Conservation (phyloP, 2,113 vertebrate genomes). For the Rhodinocichla rosea region DNA sequence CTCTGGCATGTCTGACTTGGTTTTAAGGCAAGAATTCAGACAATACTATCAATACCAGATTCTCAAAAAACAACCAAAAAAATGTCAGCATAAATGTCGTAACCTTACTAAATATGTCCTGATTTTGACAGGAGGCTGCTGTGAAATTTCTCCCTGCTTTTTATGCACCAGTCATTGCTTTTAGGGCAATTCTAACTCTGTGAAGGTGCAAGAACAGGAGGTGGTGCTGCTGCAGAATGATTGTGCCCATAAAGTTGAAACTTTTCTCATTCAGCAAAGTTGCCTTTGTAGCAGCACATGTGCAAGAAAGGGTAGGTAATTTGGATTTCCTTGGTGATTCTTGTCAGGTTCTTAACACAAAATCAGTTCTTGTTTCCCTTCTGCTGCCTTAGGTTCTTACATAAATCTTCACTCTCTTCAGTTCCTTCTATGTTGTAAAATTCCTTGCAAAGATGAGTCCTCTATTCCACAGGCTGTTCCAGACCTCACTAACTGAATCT, state of each 20-base stretch:
- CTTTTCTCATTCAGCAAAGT: background rate
- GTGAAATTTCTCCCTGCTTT: background rate
- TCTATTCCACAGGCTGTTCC: background rate
- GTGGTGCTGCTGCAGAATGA: background rate
- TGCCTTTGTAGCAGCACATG: background rate
- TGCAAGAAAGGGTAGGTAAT: background rate
- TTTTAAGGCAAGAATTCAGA: background rate
- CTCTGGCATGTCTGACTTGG: background rate
- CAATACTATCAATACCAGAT: background rate
- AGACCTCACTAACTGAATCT: background rate
- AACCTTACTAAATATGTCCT: background rate
- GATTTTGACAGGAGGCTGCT: background rate
- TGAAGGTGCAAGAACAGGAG: background rate
- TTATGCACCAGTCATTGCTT: background rate
- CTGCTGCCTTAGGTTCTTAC: background rate
- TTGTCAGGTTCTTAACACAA: background rate
- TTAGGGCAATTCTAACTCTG: background rate
- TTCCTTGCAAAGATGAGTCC: background rate
- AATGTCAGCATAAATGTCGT: accelerated
- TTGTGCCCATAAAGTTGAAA: background rate
- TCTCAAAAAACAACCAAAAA: background rate
- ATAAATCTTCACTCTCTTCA: background rate
- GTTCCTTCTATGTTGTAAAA: background rate
- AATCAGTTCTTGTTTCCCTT: background rate
- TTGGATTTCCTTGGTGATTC: background rate